Evolutionary conservation across 2,888 invertebrate genomes (phyloP).

Genomic region (Drosophila putrida): DNA sequence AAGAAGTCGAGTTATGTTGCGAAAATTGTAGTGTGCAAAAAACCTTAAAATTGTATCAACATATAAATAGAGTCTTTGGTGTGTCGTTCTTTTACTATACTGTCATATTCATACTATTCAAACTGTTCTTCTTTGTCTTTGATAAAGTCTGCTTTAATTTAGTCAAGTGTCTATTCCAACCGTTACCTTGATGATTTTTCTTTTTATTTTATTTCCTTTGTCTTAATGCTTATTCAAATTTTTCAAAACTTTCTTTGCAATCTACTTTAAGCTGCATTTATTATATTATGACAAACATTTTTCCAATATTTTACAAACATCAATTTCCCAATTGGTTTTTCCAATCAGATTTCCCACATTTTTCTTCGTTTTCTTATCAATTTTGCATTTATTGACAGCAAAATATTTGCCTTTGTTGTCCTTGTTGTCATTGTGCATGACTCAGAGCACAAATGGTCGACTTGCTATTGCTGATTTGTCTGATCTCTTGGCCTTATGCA

Average conservation of each 20-base stretch:
- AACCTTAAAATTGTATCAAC: slow-evolving; percentile 38
- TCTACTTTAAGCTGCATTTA: slow-evolving; percentile 43
- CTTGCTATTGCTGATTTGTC: slow-evolving; percentile 15
- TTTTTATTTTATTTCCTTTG: background rate
- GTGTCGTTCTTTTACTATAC: slow-evolving; percentile 43
- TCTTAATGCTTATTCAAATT: background rate
- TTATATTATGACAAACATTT: slow-evolving; percentile 36
- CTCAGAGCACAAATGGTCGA: slow-evolving; percentile 5
- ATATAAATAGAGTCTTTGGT: slow-evolving; percentile 34
- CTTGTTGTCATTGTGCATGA: slow-evolving; percentile 2
- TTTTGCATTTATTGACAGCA: slow-evolving; percentile 70
- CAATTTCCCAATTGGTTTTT: slow-evolving; percentile 65
- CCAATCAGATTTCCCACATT: background rate
- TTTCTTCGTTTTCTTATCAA: slow-evolving; percentile 53
- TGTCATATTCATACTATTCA: background rate
- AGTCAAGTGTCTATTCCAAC: background rate
- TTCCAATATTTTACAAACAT: slow-evolving; percentile 34
- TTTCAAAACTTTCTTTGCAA: background rate
- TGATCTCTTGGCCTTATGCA: slow-evolving; percentile 10
- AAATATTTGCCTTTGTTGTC: slow-evolving; percentile 31
- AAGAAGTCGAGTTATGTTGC: slow-evolving; percentile 18
- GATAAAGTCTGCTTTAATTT: background rate
- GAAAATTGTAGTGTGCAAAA: slow-evolving; percentile 43
- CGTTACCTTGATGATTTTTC: background rate
- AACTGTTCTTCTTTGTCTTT: background rate